Percentiles rank a stretch among this genome's conserved stretches.
phyloP scores from a whole-genome alignment of 1,140 invertebrate species.

The Campoletis sonorensis region DNA sequence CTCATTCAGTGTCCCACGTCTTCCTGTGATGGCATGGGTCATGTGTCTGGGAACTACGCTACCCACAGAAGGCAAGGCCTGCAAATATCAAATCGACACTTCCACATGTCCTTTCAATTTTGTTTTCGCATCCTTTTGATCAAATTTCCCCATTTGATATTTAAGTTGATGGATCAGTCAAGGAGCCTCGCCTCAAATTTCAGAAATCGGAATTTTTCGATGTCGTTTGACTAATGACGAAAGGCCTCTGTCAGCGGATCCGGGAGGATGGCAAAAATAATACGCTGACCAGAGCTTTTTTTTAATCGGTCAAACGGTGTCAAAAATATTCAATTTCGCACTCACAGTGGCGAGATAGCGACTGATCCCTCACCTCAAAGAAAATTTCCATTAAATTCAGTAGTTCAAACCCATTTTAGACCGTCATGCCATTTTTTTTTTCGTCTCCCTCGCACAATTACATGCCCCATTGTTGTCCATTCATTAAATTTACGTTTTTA shows the following conservation, averaged over 20 bases:
- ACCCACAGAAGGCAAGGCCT: conserved; percentile 83
- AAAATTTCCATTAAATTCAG: not conserved
- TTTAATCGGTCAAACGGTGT: too few species aligned
- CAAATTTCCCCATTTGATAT: too few species aligned
- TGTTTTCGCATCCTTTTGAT: not conserved
- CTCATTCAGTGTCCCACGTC: conserved; percentile 85
- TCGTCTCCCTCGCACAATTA: conserved; percentile 39
- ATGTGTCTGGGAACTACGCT: conserved; percentile 86
- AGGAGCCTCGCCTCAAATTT: too few species aligned
- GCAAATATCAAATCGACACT: conserved; percentile 52
- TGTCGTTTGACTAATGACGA: too few species aligned
- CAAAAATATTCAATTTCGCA: too few species aligned
- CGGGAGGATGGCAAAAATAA: too few species aligned
- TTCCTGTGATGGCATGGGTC: conserved; percentile 86
- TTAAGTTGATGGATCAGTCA: too few species aligned
- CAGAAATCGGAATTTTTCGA: too few species aligned
- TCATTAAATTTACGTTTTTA: conserved; percentile 16
- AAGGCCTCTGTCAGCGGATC: too few species aligned
- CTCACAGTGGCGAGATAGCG: too few species aligned
- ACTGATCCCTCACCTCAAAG: too few species aligned
- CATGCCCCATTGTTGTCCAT: conserved; percentile 31
- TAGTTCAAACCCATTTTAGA: not conserved
- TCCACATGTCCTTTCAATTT: not conserved
- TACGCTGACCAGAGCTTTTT: too few species aligned
- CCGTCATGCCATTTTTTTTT: not conserved